Percentiles rank a stretch among this genome's conserved stretches.
These are phyloP conservation scores for Miichthys miiuy DNA, from an alignment of 2,797 vertebrate species.

Conservation along the genomic window DNA sequence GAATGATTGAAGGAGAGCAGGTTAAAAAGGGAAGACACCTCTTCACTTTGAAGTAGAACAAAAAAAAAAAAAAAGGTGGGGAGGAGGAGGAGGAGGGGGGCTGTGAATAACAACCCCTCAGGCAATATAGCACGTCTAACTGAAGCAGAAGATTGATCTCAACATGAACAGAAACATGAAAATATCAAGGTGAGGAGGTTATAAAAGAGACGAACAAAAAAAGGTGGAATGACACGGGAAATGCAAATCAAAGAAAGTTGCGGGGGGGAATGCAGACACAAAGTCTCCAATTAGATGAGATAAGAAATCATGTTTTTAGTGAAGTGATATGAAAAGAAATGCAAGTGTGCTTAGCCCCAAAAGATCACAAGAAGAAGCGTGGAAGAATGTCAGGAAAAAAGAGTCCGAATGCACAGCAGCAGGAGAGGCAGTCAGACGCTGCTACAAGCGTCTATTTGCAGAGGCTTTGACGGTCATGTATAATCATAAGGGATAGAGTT, in stretches of 20 bases:
- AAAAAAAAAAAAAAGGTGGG: slow-evolving; percentile 37
- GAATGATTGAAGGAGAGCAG: slow-evolving; percentile 73
- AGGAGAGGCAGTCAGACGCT: slow-evolving; percentile 63
- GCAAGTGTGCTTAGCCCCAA: slow-evolving; percentile 47
- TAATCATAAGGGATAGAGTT: slow-evolving; percentile 83
- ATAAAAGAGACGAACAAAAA: slow-evolving; percentile 57
- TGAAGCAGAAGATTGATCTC: slow-evolving; percentile 71
- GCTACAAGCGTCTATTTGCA: slow-evolving; percentile 78
- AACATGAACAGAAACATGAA: slow-evolving; percentile 69
- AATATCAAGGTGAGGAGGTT: slow-evolving; percentile 67
- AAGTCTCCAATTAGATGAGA: slow-evolving; percentile 80
- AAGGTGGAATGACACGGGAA: slow-evolving; percentile 6
- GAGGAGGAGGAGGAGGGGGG: slow-evolving; percentile 1
- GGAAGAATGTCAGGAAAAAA: slow-evolving; percentile 73
- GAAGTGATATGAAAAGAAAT: slow-evolving; percentile 56
- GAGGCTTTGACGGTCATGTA: slow-evolving; percentile 80
- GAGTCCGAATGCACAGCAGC: slow-evolving; percentile 50
- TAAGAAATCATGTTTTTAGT: slow-evolving; percentile 74
- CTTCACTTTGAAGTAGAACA: slow-evolving; percentile 82
- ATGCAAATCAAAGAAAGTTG: slow-evolving; percentile 79
- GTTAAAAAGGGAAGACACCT: slow-evolving; percentile 77
- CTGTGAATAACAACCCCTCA: slow-evolving; percentile 64
- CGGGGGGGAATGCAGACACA: slow-evolving; percentile 69
- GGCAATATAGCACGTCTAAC: slow-evolving; percentile 62
- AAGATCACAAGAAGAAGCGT: slow-evolving; percentile 74